Conservation (phyloP, 1,140 invertebrate species). For the Saccostrea echinata region DNA sequence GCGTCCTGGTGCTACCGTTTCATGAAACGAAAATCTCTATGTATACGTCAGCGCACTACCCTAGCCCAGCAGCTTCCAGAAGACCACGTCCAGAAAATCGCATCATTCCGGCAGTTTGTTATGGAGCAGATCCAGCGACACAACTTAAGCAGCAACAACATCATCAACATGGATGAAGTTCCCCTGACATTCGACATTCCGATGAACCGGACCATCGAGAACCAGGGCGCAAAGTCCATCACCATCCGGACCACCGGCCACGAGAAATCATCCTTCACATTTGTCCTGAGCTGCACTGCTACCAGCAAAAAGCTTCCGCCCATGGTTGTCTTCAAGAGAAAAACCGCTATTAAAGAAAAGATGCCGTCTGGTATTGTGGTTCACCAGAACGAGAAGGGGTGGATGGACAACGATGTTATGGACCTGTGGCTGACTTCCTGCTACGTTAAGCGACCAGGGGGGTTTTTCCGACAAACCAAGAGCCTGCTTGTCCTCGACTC, state of each 20-base stretch:
- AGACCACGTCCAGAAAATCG: constrained; percentile 31
- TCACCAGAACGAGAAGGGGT: constrained; percentile 58
- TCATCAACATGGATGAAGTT: constrained; percentile 68
- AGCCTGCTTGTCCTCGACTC: constrained; percentile 52
- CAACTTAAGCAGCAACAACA: constrained; percentile 1
- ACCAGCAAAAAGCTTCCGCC: constrained; percentile 67
- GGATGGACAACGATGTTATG: constrained; percentile 67
- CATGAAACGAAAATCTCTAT: constrained; percentile 45
- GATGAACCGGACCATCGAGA: constrained; percentile 55
- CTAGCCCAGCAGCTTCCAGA: constrained; percentile 46
- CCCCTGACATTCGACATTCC: constrained; percentile 65
- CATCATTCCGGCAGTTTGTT: constrained; percentile 9
- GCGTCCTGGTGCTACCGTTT: constrained; percentile 48
- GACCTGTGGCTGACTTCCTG: constrained; percentile 56
- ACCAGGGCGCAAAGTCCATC: constrained; percentile 52
- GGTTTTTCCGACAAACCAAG: constrained; percentile 42
- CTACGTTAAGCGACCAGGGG: constrained; percentile 27
- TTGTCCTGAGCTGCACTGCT: constrained; percentile 60
- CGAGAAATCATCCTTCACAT: constrained; percentile 67
- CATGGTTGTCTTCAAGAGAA: constrained; percentile 72
- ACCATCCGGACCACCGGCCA: constrained; percentile 63
- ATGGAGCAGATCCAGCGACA: background rate
- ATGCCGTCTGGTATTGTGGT: constrained; percentile 51
- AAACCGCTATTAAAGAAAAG: constrained; percentile 49
- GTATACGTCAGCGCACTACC: constrained; percentile 39